Evolutionary conservation across 2,113 vertebrate genomes (phyloP).

Genomic region (Pluvialis apricaria): DNA sequence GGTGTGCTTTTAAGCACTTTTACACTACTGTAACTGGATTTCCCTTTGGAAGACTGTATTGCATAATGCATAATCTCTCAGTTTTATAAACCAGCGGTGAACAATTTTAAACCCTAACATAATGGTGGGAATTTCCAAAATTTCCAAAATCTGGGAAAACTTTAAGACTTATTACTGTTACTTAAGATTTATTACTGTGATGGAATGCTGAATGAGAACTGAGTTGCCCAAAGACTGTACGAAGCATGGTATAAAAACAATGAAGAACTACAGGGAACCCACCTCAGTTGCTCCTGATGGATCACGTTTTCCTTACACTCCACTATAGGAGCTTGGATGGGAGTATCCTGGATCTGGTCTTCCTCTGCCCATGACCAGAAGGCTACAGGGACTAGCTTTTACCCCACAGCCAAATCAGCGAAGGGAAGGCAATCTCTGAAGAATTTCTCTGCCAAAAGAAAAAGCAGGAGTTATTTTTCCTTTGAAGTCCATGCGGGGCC

Average conservation of each 20-base stretch:
- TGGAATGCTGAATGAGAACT: background rate
- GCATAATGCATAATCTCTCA: background rate
- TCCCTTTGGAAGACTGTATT: background rate
- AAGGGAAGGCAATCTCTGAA: background rate
- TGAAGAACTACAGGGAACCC: background rate
- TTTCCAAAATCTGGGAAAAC: background rate
- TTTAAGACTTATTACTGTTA: no score
- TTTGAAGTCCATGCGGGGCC: background rate
- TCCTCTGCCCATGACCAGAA: background rate
- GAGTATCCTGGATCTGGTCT: background rate
- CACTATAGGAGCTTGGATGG: background rate
- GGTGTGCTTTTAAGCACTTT: background rate
- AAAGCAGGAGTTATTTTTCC: background rate
- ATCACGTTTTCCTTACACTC: background rate
- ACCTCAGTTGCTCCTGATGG: background rate
- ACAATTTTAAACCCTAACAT: background rate
- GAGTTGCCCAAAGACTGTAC: background rate
- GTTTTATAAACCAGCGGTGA: background rate
- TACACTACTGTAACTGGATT: background rate
- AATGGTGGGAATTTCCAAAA: background rate
- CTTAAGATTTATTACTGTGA: background rate
- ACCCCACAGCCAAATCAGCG: fast-evolving
- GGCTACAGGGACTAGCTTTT: background rate
- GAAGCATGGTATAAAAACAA: background rate
- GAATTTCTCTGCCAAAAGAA: background rate